Base-by-base conservation (phyloP, 2,888 invertebrate genomes). In the Psylliodes chrysocephalus region DNA sequence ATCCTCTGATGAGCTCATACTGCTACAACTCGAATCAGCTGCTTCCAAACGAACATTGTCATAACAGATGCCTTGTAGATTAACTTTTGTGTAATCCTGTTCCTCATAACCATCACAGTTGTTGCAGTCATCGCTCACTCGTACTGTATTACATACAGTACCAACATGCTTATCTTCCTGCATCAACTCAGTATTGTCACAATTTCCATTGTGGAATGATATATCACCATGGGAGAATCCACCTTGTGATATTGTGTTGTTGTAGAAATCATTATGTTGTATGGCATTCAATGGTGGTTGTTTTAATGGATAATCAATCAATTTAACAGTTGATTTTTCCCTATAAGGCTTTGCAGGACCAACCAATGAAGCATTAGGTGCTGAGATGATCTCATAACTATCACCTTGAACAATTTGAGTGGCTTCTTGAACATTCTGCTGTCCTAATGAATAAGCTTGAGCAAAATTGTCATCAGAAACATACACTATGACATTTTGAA, bases 1-100 rank as follows among this genome's bases (percentile, higher is more conserved):
- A 55, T 75, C 75, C 63, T 82, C 82, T 64, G 80, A 82, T 54
- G 85, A 86, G 74, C 85, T 85, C 65, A 86, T 76, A 74, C 85
- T 86, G 73, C 82, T 83, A 72, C 83, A 87, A 70, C 86, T 86
- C 38, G 87, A 87, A 75, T 87, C 87, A 40, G 86, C 86, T 60
- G 87, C 83, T 74, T 87, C 88, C 38, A 87, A 86, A 40, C 86
- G 83, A 60, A 85, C 86, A 60, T 87, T 87, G 76, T 87, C 87
- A 77, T 87, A 86, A 55, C 86, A 82, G 55, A 79, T 76, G 79
- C 78, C 76, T 67, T 73, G 75, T 47, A 71, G 72, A 66, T 81
- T 76, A 67, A 82, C 81, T 64, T 79, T 78, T 71, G 78, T 77
- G 68, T 78, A 81, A 67, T 76, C 73, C 55, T 64, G 69, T 68